A percentile compares a stretch with the other conserved stretches of the same genome.
Conservation (phyloP, 2,797 vertebrate species). For the Phylloscopus collybita region DNA sequence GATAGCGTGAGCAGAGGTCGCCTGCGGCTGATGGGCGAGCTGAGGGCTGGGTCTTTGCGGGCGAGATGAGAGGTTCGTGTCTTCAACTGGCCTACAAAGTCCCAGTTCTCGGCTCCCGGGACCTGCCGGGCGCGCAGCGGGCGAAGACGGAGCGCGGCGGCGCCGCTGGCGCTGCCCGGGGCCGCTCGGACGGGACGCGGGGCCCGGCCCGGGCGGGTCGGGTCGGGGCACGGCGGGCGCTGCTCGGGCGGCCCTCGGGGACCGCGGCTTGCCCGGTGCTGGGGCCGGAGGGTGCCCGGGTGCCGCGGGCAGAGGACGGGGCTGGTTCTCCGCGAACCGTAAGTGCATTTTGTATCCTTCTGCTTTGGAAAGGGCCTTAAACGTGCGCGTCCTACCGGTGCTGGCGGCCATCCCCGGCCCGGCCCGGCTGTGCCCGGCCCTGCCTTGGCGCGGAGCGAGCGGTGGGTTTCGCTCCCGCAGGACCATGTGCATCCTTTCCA, state of each 20-base stretch:
- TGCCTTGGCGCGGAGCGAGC: background rate
- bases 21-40: constrained; percentile 72
- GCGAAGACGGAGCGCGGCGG: constrained; percentile 19
- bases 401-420: background rate
- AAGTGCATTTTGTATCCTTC: background rate
- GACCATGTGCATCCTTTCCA: constrained; percentile 5
- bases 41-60: constrained; percentile 96
- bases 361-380: background rate
- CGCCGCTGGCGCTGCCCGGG: background rate
- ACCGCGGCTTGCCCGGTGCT: background rate
- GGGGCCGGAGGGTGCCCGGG: background rate
- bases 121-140: constrained; percentile 63
- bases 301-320: background rate
- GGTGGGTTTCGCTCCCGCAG: background rate
- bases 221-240: background rate
- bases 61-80: constrained; percentile 91
- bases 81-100: constrained; percentile 99
- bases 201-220: background rate
- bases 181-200: background rate
- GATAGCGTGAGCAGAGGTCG: background rate
- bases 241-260: background rate
- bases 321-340: constrained; percentile 16
- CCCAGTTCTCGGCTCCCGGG: constrained; percentile 92
- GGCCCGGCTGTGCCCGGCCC: background rate
- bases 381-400: background rate